Base-by-base conservation (phyloP, 1,140 invertebrate species). In the Panagrolaimus sp. region DNA sequence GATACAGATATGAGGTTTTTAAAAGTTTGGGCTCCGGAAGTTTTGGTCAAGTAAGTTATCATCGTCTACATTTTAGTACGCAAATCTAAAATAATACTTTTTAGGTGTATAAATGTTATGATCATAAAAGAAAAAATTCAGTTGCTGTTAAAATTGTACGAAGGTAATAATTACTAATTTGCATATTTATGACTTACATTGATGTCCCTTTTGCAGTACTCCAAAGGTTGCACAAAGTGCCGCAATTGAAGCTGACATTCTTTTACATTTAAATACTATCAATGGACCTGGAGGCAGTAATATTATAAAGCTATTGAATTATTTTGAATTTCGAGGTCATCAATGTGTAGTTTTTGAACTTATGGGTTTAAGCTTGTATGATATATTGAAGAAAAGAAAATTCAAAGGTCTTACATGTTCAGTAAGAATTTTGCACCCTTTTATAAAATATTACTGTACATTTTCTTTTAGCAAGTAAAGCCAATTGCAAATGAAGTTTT, bases 271-370 rank as follows among this genome's bases (percentile, higher is more conserved):
- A 9, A 16, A 57, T 27, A 16, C 16, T 27, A 27, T 16, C n/a
- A 8, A 13, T 9, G 27, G 20, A 4, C 31, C 31, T 38, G 31
- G 31, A 38, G 7, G 31, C 7, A 38, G 7, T 38, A 38, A 38
- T 38, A 38, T 38, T 38, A 38, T 38, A 4, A 38, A 7, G 7
- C 31, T 38, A 4, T 38, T 38, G 7, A 38, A 57, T 27, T 57
- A 25, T 57, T 57, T 57, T 27, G 51, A 57, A 20, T 57, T 57
- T 16, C 51, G 51, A 8, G n/a, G n/a, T 11, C 51, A 57, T 23
- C 51, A 27, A 27, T 57, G 51, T 16, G 27, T 57, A 0, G n/a
- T 16, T 1, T 57, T 57, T 25, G 51, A 57, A 27, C 20, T 57
- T 11, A 25, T 57, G 51, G 51, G 51, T 20, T 27, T 27, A 1